Conservation (phyloP, 2,797 vertebrate species). For the Labeo calbasu region DNA sequence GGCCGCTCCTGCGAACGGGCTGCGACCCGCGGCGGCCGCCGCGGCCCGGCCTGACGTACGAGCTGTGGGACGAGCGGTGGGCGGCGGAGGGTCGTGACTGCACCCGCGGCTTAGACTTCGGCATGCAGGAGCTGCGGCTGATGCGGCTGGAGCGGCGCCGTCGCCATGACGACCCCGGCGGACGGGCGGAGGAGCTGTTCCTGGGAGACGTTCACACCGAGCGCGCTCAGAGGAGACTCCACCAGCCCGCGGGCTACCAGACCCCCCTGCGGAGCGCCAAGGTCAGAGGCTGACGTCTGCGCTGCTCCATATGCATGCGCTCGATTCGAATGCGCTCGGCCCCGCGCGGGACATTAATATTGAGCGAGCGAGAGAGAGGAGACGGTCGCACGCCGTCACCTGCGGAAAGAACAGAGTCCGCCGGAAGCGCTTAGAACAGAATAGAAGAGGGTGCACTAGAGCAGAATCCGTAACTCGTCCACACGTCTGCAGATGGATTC, state of each 20-base stretch:
- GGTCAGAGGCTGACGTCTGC: conserved; percentile 68
- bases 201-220: conserved; percentile 87
- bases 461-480: neutral
- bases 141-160: conserved; percentile 86
- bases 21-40: conserved; percentile 70
- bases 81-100: conserved; percentile 77
- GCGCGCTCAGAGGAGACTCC: conserved; percentile 81
- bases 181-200: conserved; percentile 84
- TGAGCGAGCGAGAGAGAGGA: neutral
- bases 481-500: neutral
- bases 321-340: neutral
- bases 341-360: conserved; percentile 6
- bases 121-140: conserved; percentile 87
- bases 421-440: neutral
- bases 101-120: conserved; percentile 82
- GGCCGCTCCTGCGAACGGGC: conserved; percentile 74
- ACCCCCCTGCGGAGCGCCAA: conserved; percentile 84
- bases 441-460: neutral
- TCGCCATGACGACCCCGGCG: conserved; percentile 81
- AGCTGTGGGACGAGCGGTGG: conserved; percentile 67
- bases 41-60: conserved; percentile 76
- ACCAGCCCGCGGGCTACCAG: conserved; percentile 86
- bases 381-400: neutral
- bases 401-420: neutral
- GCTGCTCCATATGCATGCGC: conserved; percentile 3